phyloP scores from a whole-genome alignment of 1,140 invertebrate genomes.

The Eueides isabella region DNA sequence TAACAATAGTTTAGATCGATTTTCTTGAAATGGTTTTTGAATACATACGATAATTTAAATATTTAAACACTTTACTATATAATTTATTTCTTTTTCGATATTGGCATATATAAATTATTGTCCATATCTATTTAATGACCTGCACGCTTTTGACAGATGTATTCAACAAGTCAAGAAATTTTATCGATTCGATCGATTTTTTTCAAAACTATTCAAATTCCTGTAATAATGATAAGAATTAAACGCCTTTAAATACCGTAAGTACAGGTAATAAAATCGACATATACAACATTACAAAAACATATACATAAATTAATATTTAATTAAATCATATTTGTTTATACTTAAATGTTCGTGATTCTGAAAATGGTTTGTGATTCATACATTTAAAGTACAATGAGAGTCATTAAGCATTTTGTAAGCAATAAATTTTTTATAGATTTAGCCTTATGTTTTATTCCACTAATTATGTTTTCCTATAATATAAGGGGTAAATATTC shows the following conservation, averaged over 20 bases:
- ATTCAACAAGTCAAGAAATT: no score
- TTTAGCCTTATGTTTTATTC: neutral
- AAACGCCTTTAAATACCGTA: neutral
- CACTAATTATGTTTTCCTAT: neutral
- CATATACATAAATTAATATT: neutral
- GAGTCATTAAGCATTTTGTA: slow-evolving; percentile 14
- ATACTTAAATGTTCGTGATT: neutral
- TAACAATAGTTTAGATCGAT: neutral
- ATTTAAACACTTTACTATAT: no score
- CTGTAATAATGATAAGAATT: neutral
- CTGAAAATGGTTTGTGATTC: slow-evolving; percentile 6
- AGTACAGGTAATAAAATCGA: neutral
- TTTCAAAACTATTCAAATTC: no score
- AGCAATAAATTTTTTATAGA: slow-evolving; percentile 11
- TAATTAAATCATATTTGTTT: neutral
- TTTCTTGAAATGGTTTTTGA: neutral
- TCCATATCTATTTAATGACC: no score
- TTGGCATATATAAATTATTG: no score
- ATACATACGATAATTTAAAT: no score
- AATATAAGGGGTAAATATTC: no score
- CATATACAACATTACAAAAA: neutral
- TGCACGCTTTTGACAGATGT: no score
- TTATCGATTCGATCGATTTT: no score
- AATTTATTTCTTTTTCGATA: no score
- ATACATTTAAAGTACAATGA: slow-evolving; percentile 6